These are phyloP conservation scores for Cariama cristata DNA, from an alignment of 2,113 vertebrate genomes.

Conservation along the genomic window DNA sequence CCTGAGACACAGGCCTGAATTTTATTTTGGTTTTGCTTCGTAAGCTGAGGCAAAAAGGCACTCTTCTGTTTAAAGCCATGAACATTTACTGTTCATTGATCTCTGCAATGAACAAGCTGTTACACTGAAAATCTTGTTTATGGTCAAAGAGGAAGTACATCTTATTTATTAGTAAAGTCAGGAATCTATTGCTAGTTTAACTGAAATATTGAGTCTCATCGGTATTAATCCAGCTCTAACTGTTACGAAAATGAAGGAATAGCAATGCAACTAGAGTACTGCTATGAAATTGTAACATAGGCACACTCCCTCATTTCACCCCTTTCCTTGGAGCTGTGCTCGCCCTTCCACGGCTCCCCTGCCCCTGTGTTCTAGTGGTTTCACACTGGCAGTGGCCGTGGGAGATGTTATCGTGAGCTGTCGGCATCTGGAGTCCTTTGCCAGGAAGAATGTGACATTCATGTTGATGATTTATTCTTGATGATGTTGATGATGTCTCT, in stretches of 20 bases:
- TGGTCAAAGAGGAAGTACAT: neutral
- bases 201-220: neutral
- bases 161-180: neutral
- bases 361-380: neutral
- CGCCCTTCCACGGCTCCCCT: neutral
- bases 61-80: neutral
- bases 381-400: no score
- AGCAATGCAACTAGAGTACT: neutral
- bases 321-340: neutral
- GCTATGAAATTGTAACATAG: neutral
- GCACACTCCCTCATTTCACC: neutral
- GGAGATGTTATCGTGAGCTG: rapidly evolving
- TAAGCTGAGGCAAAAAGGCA: neutral
- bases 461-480: neutral
- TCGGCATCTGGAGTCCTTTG: neutral
- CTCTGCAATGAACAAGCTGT: neutral
- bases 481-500: no score
- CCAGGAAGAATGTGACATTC: neutral
- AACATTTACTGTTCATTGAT: neutral
- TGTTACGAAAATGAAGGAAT: neutral
- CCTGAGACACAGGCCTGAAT: neutral
- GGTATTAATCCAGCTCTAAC: neutral
- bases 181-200: neutral
- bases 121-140: neutral
- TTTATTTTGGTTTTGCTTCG: neutral